Evolutionary conservation across 2,888 invertebrate genomes (phyloP).

Genomic region (Cerastis rubricosa): DNA sequence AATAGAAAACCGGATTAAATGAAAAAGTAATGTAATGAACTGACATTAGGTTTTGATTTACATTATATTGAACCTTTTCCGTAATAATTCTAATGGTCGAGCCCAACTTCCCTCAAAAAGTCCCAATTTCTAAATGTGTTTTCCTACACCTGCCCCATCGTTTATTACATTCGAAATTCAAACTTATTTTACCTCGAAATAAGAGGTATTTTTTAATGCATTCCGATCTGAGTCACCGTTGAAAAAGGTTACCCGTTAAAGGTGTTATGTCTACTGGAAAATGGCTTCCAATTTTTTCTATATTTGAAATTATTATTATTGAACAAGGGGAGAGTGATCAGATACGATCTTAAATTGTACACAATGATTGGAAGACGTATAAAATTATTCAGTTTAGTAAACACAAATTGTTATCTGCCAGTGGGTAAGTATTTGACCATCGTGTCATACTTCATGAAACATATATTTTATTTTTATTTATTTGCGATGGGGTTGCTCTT

Average conservation of each 20-base stretch:
- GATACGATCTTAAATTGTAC: background rate
- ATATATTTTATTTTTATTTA: no score
- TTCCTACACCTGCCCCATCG: constrained; percentile 26
- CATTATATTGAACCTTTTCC: constrained; percentile 20
- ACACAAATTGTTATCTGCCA: background rate
- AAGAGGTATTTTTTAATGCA: constrained; percentile 26
- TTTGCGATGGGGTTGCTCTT: no score
- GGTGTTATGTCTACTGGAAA: constrained; percentile 26
- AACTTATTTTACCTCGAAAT: background rate
- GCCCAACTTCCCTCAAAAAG: constrained; percentile 28
- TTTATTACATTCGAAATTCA: constrained; percentile 14
- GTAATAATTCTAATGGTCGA: constrained; percentile 25
- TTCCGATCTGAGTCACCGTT: background rate
- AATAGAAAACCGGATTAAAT: background rate
- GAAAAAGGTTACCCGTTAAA: constrained; percentile 22
- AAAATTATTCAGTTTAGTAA: background rate
- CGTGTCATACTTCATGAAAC: background rate
- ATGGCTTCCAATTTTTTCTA: constrained; percentile 37
- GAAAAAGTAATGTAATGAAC: constrained; percentile 19
- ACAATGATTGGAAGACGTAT: background rate
- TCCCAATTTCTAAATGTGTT: constrained; percentile 37
- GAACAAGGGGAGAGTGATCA: background rate
- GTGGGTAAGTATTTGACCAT: background rate
- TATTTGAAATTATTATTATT: constrained; percentile 33
- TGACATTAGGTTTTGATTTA: constrained; percentile 23